Base-by-base conservation (phyloP, 2,888 invertebrate species). In the Oligia strigilis region DNA sequence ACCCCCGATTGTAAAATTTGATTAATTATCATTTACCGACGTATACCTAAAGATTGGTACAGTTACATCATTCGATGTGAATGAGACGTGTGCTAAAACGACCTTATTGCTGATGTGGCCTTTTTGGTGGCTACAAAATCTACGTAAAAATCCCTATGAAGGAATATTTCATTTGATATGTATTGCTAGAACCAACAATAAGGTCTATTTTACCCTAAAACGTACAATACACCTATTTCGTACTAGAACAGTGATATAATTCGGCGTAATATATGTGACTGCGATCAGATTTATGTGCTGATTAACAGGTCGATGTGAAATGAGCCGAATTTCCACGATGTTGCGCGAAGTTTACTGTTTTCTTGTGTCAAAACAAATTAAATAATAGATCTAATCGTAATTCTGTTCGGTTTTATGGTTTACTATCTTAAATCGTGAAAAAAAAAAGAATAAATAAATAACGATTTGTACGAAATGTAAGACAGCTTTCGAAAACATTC, bases 1-100 rank as follows among this genome's bases (percentile, higher is more conserved):
- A 93, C 90, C 91, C 91, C 85, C 80, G 92, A 92, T 92, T 92
- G 91, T 93, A 93, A 93, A 93, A 90, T 92, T 93, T 94, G 92
- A 94, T 93, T 93, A 92, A 92, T 92, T 92, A 90, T 85, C 76
- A 87, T 89, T 87, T 84, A 83, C 85, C 77, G 70, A 80, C 83
- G 29, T 81, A 23, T 84, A 64, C 60, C 75, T 77, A 72, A 78
- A 79, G 60, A 84, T 64, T 72, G 64, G 75, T 69, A 43, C 52
- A 5, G 77, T 83, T 75, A 73, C 81, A 70, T 75, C 67, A 72
- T 40, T 43, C 19, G 14, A 55, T n/a, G 46, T 64, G 36, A 74
- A 62, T 84, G 75, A 83, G 84, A 60, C n/a, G 60, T 83, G 72
- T 62, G 43, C 23, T 46, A 73, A 66, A 67, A 70, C 55, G 46